A percentile compares a stretch with the other conserved stretches of the same genome.
These are phyloP conservation scores for Phaethon lepturus DNA, from an alignment of 2,113 vertebrate genomes.

Conservation along the genomic window DNA sequence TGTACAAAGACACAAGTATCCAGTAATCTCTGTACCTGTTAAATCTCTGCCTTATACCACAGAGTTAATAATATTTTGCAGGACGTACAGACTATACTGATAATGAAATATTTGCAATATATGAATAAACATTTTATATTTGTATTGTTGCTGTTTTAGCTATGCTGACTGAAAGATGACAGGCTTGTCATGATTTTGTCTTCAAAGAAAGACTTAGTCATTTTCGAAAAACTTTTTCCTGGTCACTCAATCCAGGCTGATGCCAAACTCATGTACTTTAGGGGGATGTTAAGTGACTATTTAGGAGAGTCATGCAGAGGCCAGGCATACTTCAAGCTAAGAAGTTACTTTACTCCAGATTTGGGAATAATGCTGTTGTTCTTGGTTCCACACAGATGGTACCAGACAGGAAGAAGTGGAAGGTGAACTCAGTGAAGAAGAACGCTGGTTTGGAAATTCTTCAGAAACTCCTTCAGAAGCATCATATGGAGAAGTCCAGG, in stretches of 20 bases:
- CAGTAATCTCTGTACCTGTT: neutral
- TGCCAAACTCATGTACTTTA: neutral
- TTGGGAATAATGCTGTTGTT: conserved; percentile 66
- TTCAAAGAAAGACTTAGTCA: neutral
- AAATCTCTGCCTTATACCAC: neutral
- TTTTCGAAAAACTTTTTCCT: neutral
- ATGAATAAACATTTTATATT: neutral
- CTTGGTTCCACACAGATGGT: conserved; percentile 84
- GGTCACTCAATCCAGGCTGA: neutral
- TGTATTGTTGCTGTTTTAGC: neutral
- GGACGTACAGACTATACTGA: neutral
- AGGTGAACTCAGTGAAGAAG: conserved; percentile 89
- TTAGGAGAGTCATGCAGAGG: neutral
- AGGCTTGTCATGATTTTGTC: neutral
- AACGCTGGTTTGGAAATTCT: conserved; percentile 94
- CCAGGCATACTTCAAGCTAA: neutral
- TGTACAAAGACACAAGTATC: neutral
- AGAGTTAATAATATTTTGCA: neutral
- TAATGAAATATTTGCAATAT: neutral
- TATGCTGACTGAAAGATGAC: neutral
- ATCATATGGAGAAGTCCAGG: conserved; percentile 94
- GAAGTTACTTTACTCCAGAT: neutral
- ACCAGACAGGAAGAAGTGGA: conserved; percentile 90
- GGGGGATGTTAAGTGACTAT: neutral
- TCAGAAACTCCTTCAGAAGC: conserved; percentile 96